phyloP scores from a whole-genome alignment of 2,888 invertebrate genomes.

The Autographa pulchrina region DNA sequence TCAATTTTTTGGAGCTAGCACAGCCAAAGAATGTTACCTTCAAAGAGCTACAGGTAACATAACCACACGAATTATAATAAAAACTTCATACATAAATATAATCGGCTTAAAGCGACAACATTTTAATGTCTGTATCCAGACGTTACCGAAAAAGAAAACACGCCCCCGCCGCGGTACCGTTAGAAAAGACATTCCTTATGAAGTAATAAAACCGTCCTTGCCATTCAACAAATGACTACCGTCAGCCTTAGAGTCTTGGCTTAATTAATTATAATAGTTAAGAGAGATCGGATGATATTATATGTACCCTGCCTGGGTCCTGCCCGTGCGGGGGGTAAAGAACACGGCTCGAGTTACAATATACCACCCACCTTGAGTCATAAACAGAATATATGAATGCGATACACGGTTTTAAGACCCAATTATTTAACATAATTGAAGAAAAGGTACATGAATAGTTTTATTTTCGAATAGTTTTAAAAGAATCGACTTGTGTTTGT shows the following conservation, averaged over 20 bases:
- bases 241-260: conserved; percentile 62
- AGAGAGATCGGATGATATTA: conserved; percentile 78
- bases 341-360: conserved; percentile 17
- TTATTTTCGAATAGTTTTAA: conserved; percentile 17
- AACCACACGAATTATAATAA: conserved; percentile 5
- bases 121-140: conserved; percentile 25
- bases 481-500: background rate
- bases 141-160: conserved; percentile 36
- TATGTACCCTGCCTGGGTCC: conserved; percentile 71
- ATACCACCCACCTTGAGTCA: conserved; percentile 65
- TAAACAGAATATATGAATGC: conserved; percentile 53
- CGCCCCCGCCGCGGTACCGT: conserved; percentile 47
- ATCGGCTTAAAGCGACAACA: conserved; percentile 13
- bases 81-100: background rate
- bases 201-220: conserved; percentile 64
- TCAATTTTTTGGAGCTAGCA: background rate
- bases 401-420: conserved; percentile 49
- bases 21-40: background rate
- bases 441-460: conserved; percentile 22
- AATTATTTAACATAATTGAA: conserved; percentile 45
- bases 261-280: conserved; percentile 84
- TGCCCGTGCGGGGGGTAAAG: conserved; percentile 57
- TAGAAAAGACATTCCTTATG: conserved; percentile 65
- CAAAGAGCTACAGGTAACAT: background rate
- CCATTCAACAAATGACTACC: conserved; percentile 79